These are phyloP conservation scores for Xestoiulus laeticollis DNA, from an alignment of 2,888 invertebrate species.

Conservation along the genomic window DNA sequence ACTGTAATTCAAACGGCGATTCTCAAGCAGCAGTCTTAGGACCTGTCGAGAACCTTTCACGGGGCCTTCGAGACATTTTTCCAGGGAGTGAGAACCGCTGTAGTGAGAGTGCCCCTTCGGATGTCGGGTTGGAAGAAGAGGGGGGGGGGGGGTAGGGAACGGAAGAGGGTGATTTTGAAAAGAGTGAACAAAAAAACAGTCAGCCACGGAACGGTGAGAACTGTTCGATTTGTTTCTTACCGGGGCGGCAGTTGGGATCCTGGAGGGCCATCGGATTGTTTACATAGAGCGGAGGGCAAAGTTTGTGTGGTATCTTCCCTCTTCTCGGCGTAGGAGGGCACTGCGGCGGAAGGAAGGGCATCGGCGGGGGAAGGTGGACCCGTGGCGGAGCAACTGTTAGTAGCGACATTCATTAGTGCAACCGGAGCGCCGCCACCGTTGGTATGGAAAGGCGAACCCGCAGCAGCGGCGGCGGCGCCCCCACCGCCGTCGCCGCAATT, in stretches of 20 bases:
- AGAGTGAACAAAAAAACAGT: neutral
- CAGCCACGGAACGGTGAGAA: neutral
- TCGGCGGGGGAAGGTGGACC: constrained; percentile 25
- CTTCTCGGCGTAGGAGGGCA: constrained; percentile 41
- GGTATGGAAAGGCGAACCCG: neutral
- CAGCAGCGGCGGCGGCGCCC: neutral
- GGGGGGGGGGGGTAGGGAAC: neutral
- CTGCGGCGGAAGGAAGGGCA: constrained; percentile 12
- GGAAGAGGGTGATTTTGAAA: neutral
- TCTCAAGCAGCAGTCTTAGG: too few relatives aligned
- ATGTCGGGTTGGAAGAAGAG: too few relatives aligned
- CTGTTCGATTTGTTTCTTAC: constrained; percentile 44
- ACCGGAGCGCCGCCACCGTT: neutral
- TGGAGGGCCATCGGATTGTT: constrained; percentile 50
- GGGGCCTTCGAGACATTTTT: too few relatives aligned
- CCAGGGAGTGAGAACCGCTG: neutral
- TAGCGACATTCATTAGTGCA: neutral
- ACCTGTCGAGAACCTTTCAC: too few relatives aligned
- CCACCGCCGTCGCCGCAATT: neutral
- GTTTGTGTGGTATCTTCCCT: constrained; percentile 52
- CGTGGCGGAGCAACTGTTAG: neutral
- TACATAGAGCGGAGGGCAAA: constrained; percentile 44
- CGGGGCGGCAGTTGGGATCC: constrained; percentile 50
- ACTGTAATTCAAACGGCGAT: too few relatives aligned
- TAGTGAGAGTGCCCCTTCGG: neutral